Conservation (phyloP, 2,888 invertebrate genomes). For the Agrypnus murinus region DNA sequence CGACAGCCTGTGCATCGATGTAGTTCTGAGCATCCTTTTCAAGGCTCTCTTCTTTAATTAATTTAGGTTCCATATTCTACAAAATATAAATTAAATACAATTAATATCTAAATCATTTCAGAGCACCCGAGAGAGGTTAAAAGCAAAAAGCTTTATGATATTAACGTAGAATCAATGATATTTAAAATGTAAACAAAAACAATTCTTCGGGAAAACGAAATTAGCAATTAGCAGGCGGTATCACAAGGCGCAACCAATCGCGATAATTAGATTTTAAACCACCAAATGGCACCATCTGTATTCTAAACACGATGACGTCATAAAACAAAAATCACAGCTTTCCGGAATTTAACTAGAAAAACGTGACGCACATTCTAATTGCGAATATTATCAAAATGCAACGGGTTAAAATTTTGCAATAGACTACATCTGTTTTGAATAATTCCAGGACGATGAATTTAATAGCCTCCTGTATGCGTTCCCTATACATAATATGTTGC, state of each 20-base stretch:
- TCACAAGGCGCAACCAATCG: conserved; percentile 54
- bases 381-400: conserved; percentile 66
- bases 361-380: conserved; percentile 70
- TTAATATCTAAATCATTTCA: conserved; percentile 11
- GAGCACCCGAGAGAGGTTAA: neutral
- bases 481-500: no score
- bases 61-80: conserved; percentile 77
- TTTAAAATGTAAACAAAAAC: conserved; percentile 33
- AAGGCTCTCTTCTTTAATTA: conserved; percentile 76
- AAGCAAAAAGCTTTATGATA: conserved; percentile 11
- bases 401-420: conserved; percentile 57
- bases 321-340: conserved; percentile 69
- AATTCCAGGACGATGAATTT: conserved; percentile 32
- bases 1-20: conserved; percentile 59
- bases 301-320: conserved; percentile 68
- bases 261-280: conserved; percentile 64
- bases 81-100: conserved; percentile 54
- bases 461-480: conserved; percentile 5
- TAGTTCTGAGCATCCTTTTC: conserved; percentile 71
- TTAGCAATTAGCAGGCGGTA: conserved; percentile 48
- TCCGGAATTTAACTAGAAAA: conserved; percentile 69
- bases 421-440: conserved; percentile 59
- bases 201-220: conserved; percentile 46
- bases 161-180: conserved; percentile 29
- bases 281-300: conserved; percentile 64